Base-by-base conservation (phyloP, 2,797 vertebrate species). In the Acridotheres tristis region DNA sequence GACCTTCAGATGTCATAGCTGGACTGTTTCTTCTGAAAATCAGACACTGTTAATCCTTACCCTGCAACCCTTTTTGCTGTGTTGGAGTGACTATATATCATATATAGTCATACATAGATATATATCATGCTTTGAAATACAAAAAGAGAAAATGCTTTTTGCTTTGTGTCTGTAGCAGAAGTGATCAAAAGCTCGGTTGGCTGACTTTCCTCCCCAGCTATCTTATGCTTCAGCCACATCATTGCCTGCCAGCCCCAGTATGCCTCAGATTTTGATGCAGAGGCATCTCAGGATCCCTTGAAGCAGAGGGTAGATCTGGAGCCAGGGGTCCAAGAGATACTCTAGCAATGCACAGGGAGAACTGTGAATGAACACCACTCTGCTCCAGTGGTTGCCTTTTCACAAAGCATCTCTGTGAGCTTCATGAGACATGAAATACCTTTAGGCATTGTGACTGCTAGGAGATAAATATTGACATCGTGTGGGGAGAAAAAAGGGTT, bases 401-500 rank as follows among this genome's bases (percentile, higher is more conserved):
- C 54, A 68, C 21, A 26, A 77, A 66, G 38, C 3, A 0, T 54
- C 65, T 77, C 81, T n/a, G 22, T 66, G 55, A 89, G 27, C 23
- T 55, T 76, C 74, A 55, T 23, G 43, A 76, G 74, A 79, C 51
- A 25, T 32, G 23, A 88, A 94, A 91, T 42, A 34, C 53, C 54
- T 91, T 71, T 84, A 2, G 11, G 59, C 32, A 38, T 40, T 42
- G 17, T 32, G 59, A 61, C 18, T 16, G 23, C 55, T 75, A 34
- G 27, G 32, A 86, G 48, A 69, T 57, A 91, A 86, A 83, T 77
- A 92, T 20, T 85, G 77, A 54, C n/a, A 22, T 5, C 17, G 13
- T 1, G 8, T 6, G 1, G 6, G 3, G 4, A 4, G 7, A 1
- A 16, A 22, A 25, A 13, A 25, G 36, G 3, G 1, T 25, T 34